A percentile compares a stretch with the other conserved stretches of the same genome.
Conservation (phyloP, 2,113 vertebrate species). For the Cavia aperea region DNA sequence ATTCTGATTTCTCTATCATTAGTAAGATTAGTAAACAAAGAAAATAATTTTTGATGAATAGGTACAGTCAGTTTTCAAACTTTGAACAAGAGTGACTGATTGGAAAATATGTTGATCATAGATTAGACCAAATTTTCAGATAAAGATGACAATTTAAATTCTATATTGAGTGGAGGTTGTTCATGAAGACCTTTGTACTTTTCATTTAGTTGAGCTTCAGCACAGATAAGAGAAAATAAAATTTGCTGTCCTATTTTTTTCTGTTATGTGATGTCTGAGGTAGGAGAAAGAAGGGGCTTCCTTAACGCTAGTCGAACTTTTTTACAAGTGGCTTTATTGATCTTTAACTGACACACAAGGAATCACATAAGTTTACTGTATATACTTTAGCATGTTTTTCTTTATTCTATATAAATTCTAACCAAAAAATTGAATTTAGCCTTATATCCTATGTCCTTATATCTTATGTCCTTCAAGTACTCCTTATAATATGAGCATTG, state of each 20-base stretch:
- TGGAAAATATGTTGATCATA: not conserved
- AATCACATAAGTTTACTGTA: not conserved
- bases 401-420: not conserved
- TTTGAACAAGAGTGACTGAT: not conserved
- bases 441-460: not conserved
- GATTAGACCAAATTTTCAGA: slow-evolving; percentile 22
- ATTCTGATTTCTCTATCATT: not conserved
- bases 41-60: not conserved
- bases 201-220: not conserved
- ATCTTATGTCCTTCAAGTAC: not conserved
- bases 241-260: not conserved
- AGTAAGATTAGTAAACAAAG: slow-evolving; percentile 21
- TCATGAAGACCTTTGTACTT: slow-evolving; percentile 25
- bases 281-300: not conserved
- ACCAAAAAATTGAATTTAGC: not conserved
- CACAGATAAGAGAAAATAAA: not conserved
- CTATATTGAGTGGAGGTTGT: slow-evolving; percentile 20
- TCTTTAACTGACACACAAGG: not conserved
- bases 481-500: not conserved
- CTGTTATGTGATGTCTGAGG: not conserved
- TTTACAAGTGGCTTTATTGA: not conserved
- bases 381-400: not conserved
- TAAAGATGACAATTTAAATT: slow-evolving; percentile 49
- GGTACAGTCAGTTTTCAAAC: not conserved
- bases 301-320: not conserved